Evolutionary conservation across 2,888 invertebrate genomes (phyloP), one percentile per base, ranked within the genome.

Genomic region (Liopterus haemorrhoidalis): DNA sequence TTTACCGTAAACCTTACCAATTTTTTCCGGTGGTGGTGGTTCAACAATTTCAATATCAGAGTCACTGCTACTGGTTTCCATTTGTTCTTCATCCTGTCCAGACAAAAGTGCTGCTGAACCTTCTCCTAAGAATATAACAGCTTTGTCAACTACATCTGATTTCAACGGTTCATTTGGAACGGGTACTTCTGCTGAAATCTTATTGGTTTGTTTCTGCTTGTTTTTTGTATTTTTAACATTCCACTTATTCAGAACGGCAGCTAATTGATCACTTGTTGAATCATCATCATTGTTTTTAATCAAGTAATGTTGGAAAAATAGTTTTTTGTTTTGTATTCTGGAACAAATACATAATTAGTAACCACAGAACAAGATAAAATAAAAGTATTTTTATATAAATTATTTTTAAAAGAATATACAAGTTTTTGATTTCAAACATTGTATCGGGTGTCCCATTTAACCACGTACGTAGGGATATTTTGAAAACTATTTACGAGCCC

Each of bases 21-120:
- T 49, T 44, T 19, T 41, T 40, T 16, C 40, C 41, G 16, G 46
- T 43, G 42, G 41, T 46, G 12, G 44, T 25, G 30, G 30, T n/a
- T n/a, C n/a, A 25, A 39, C 60, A 6, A 66, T 51, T 39, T 66
- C 64, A 22, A 63, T 60, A 43, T 59, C 58, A 27, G 60, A 57
- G 42, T 62, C 62, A 22, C 65, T 66, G 30, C 60, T 62, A 45
- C 59, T 59, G 32, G 57, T 57, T 35, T 53, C 52, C 32, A 49
- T 52, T 58, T 62, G 61, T 8, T 33, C 48, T 41, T 52, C 52
- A 31, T 45, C 61, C 48, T 60, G 56, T 41, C 52, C 53, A 11
- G 59, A 62, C 41, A 71, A 50, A 36, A 73, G 63, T 50, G 66
- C 67, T 1, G 71, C 71, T 21, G 69, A 67, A 40, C 67, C 66